Base-by-base conservation (phyloP, 2,113 vertebrate genomes). In the Perca flavescens region DNA sequence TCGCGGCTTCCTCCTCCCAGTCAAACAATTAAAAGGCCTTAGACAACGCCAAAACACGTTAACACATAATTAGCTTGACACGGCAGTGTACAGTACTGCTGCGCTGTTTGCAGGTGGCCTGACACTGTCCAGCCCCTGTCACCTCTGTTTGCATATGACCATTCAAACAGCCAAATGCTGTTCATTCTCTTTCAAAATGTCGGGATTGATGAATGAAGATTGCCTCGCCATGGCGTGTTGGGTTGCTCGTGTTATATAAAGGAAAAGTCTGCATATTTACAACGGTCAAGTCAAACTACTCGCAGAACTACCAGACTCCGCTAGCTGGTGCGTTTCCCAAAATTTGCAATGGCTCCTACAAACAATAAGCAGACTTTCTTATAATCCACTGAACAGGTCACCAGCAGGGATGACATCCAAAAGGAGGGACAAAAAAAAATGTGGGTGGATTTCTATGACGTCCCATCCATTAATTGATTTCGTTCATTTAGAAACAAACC, bases 11-110 rank as follows among this genome's bases (percentile, higher is more conserved):
- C 88, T 77, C 89, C 80, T 84, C 82, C 56, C 85, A 86, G 86
- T 80, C 84, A 77, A 88, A 91, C 91, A 77, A 92, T 89, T 90
- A 92, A 63, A 63, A 85, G 74, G 77, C 88, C 60, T 65, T 62
- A 47, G 68, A 76, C 63, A 62, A 75, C 22, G 69, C 58, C 80
- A 74, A 54, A 88, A 77, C 67, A 40, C 22, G 81, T 87, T 72
- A 86, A 73, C 71, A 57, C 34, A 60, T 85, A 83, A 88, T 78
- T 88, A 93, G 85, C 80, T 90, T 65, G 71, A 87, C 77, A 46
- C 76, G 65, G 83, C 53, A 50, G 76, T 60, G 52, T 63, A n/a
- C 53, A 62, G 36, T 7, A 31, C 2, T 70, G 72, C 68, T 25
- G 15, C 13, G 10, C 63, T 36, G 31, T 31, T 21, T 62, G 49